phyloP scores from a whole-genome alignment of 92 coral and sea anemone species.

The Zoanthus sociatus region DNA sequence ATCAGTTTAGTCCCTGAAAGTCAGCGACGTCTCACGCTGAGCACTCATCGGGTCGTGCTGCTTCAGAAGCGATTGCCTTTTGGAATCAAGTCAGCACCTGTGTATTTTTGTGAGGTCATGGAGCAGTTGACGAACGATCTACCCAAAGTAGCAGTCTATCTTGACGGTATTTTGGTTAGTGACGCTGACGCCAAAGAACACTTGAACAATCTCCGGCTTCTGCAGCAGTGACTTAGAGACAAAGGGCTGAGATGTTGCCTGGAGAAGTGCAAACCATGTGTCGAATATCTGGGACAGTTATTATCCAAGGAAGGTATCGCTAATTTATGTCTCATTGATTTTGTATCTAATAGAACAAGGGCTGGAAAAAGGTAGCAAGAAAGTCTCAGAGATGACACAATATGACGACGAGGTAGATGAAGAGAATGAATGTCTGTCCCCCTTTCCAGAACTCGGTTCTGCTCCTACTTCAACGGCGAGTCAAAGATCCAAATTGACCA shows the following conservation, averaged over 20 bases:
- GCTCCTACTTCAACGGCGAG: slow-evolving; percentile 3
- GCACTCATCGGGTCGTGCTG: slow-evolving; percentile 29
- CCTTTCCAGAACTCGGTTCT: neutral
- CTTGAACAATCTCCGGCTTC: slow-evolving; percentile 7
- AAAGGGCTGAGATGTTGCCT: neutral
- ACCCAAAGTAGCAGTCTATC: slow-evolving; percentile 14
- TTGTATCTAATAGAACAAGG: slow-evolving; percentile 9
- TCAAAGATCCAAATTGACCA: neutral
- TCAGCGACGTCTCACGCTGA: too few relatives aligned
- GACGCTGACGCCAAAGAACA: too few relatives aligned
- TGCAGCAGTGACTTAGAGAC: slow-evolving; percentile 7
- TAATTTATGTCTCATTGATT: neutral
- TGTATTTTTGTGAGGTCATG: slow-evolving; percentile 40
- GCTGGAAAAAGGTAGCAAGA: neutral
- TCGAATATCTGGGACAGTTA: slow-evolving; percentile 11
- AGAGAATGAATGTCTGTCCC: neutral
- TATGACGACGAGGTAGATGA: slow-evolving; percentile 17
- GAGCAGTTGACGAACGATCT: slow-evolving; percentile 23
- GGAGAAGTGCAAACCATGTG: too few relatives aligned
- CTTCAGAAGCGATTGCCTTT: slow-evolving; percentile 34
- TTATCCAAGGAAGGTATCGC: slow-evolving; percentile 42
- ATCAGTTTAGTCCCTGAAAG: too few relatives aligned
- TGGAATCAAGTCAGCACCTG: too few relatives aligned
- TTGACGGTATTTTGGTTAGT: too few relatives aligned
- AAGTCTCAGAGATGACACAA: neutral